Evolutionary conservation across 2,113 vertebrate genomes (phyloP).

Genomic region (Equus quagga): DNA sequence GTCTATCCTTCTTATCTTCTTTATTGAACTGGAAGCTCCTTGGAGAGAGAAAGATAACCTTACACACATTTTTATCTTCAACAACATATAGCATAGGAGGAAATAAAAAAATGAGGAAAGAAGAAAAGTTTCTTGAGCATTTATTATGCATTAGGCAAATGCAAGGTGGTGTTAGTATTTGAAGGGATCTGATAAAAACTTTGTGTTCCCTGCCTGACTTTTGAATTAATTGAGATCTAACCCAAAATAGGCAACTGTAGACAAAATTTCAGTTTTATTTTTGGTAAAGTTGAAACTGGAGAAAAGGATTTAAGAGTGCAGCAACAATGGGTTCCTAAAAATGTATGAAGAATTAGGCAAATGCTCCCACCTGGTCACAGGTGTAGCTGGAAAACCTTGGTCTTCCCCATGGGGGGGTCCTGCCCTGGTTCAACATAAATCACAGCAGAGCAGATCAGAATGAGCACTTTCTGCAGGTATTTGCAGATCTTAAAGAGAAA

Average conservation of each 20-base stretch:
- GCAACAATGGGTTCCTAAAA: background rate
- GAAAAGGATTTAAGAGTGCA: background rate
- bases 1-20: slow-evolving; percentile 29
- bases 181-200: background rate
- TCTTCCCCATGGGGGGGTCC: background rate
- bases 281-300: background rate
- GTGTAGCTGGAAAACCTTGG: background rate
- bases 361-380: background rate
- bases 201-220: background rate
- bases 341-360: background rate
- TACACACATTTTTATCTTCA: slow-evolving; percentile 26
- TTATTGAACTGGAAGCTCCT: slow-evolving; percentile 51
- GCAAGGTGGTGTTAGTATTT: background rate
- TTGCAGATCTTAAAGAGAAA: background rate
- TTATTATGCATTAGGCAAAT: background rate
- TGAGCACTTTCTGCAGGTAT: background rate
- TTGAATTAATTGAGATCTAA: slow-evolving; percentile 40
- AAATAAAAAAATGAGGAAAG: background rate
- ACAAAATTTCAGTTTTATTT: slow-evolving; percentile 35
- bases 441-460: background rate
- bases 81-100: background rate
- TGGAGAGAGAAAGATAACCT: slow-evolving; percentile 53
- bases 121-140: background rate
- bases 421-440: background rate
- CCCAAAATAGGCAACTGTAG: background rate